These are phyloP conservation scores for Dasypolia templi DNA, from an alignment of 2,888 invertebrate species.

Conservation along the genomic window DNA sequence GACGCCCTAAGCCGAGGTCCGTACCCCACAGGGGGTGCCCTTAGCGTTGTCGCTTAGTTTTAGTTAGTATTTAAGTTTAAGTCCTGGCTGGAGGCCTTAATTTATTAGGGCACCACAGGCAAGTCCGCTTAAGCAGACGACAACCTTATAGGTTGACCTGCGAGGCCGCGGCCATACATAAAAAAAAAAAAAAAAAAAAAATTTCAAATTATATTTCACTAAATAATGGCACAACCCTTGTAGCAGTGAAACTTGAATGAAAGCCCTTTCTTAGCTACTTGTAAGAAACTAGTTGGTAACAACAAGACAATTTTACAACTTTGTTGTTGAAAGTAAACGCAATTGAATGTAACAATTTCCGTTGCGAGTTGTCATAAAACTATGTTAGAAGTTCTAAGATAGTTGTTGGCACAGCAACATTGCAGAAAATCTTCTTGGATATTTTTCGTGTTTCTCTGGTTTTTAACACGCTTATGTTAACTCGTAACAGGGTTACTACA, in stretches of 20 bases:
- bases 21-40: no score
- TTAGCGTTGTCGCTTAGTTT: no score
- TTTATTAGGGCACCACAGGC: no score
- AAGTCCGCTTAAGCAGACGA: no score
- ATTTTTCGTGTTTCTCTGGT: conserved; percentile 6
- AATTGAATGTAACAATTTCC: conserved; percentile 19
- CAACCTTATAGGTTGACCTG: no score
- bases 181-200: no score
- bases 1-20: no score
- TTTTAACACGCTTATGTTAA: not conserved
- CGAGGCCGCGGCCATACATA: no score
- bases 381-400: conserved; percentile 21
- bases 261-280: not conserved
- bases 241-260: not conserved
- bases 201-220: no score
- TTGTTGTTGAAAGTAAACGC: conserved; percentile 7
- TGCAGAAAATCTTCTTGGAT: not conserved
- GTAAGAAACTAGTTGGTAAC: not conserved
- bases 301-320: conserved; percentile 10
- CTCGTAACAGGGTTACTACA: not conserved
- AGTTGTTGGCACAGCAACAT: conserved; percentile 17
- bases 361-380: conserved; percentile 2
- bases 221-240: not conserved
- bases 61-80: no score
- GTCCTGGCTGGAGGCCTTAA: no score